Evolutionary conservation across 1,140 invertebrate species (phyloP).

Genomic region (Sarcophaga peregrina): DNA sequence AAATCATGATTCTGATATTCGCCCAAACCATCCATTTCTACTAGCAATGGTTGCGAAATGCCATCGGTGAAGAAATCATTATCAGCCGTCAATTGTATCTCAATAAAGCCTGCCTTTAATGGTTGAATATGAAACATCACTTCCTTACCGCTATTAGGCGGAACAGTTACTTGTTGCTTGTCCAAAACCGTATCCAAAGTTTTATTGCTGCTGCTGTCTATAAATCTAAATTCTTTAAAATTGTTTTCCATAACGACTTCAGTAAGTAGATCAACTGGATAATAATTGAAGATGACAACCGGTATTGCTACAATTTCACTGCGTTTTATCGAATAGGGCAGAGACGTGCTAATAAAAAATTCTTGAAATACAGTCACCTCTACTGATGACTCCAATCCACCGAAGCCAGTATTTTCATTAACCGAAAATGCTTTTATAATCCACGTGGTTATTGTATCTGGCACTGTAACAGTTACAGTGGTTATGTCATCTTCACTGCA

Average conservation of each 20-base stretch:
- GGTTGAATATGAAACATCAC: conserved; percentile 85
- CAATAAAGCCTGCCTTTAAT: conserved; percentile 77
- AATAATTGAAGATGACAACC: background rate
- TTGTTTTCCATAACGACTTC: background rate
- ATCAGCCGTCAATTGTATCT: conserved; percentile 79
- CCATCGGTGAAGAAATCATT: conserved; percentile 78
- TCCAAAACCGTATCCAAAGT: background rate
- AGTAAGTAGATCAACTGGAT: background rate
- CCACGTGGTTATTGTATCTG: conserved; percentile 22
- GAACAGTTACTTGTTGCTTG: conserved; percentile 66
- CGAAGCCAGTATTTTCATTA: conserved; percentile 1
- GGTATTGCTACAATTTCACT: background rate
- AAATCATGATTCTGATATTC: conserved; percentile 81
- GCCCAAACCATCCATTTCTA: conserved; percentile 83
- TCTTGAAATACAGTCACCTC: background rate
- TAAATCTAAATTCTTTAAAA: background rate
- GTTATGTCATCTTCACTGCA: background rate
- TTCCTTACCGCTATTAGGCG: conserved; percentile 75
- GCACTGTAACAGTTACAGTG: background rate
- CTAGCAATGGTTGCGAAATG: conserved; percentile 76
- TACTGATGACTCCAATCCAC: background rate
- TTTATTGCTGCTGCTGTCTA: background rate
- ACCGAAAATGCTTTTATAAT: conserved; percentile 6
- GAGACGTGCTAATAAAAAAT: conserved; percentile 9
- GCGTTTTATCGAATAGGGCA: background rate